Evolutionary conservation across 2,888 invertebrate species (phyloP).

Genomic region (Eupithecia inturbata): DNA sequence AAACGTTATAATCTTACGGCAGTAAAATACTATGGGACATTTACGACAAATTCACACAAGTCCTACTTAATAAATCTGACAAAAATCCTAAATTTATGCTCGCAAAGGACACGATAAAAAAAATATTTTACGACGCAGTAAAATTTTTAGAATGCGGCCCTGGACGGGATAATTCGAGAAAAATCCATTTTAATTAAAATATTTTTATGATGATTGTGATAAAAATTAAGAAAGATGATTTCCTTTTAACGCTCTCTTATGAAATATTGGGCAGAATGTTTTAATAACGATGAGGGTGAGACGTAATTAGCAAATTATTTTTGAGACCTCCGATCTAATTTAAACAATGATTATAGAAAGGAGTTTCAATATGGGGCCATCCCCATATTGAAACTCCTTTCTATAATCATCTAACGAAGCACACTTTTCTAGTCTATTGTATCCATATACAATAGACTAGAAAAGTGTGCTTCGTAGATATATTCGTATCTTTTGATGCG

Average conservation of each 20-base stretch:
- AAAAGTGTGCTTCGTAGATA: no score
- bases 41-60: constrained; percentile 81
- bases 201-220: constrained; percentile 56
- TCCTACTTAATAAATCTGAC: constrained; percentile 80
- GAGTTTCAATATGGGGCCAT: background rate
- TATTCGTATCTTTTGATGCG: no score
- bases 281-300: constrained; percentile 18
- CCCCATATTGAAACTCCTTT: no score
- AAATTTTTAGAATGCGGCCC: constrained; percentile 65
- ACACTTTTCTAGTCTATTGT: no score
- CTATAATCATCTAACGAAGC: no score
- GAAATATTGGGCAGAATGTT: constrained; percentile 37
- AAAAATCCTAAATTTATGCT: constrained; percentile 75
- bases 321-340: background rate
- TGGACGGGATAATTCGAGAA: constrained; percentile 65
- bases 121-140: constrained; percentile 66
- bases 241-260: constrained; percentile 45
- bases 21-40: constrained; percentile 77
- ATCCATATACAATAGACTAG: background rate
- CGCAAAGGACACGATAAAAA: constrained; percentile 61
- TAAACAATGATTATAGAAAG: background rate
- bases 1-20: constrained; percentile 70
- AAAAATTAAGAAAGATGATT: constrained; percentile 57
- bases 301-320: background rate
- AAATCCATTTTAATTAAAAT: constrained; percentile 75